phyloP scores from a whole-genome alignment of 2,888 invertebrate genomes.

The Chloroclystis v-ata region DNA sequence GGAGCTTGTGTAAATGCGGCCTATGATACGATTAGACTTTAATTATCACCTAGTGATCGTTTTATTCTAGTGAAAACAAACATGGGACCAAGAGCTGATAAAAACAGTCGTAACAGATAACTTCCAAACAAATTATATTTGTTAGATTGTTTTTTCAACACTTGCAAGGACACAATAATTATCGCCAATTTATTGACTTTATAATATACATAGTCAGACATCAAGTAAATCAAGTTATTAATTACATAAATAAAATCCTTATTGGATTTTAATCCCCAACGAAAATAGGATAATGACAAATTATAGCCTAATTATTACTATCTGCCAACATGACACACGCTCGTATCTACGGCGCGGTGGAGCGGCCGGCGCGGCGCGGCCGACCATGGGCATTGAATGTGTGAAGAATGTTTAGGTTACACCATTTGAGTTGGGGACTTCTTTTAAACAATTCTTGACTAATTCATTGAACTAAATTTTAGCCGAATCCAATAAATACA shows the following conservation, averaged over 20 bases:
- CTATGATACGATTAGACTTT: constrained; percentile 37
- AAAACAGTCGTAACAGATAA: not conserved
- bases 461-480: constrained; percentile 7
- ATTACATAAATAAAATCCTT: constrained; percentile 12
- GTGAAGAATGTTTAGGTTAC: not conserved
- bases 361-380: no score
- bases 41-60: constrained; percentile 35
- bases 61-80: constrained; percentile 28
- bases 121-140: not conserved
- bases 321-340: no score
- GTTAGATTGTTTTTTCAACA: constrained; percentile 1
- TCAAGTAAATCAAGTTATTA: constrained; percentile 5
- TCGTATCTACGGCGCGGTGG: no score
- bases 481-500: constrained; percentile 29
- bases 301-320: constrained; percentile 2
- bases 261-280: constrained; percentile 9
- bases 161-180: constrained; percentile 8
- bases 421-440: constrained; percentile 6
- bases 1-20: constrained; percentile 33
- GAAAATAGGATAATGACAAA: constrained; percentile 1
- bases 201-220: constrained; percentile 7
- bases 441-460: constrained; percentile 2
- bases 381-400: no score
- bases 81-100: constrained; percentile 2
- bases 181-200: constrained; percentile 16